Conservation (phyloP, 1,140 invertebrate species). For the Holotrichia oblita region DNA sequence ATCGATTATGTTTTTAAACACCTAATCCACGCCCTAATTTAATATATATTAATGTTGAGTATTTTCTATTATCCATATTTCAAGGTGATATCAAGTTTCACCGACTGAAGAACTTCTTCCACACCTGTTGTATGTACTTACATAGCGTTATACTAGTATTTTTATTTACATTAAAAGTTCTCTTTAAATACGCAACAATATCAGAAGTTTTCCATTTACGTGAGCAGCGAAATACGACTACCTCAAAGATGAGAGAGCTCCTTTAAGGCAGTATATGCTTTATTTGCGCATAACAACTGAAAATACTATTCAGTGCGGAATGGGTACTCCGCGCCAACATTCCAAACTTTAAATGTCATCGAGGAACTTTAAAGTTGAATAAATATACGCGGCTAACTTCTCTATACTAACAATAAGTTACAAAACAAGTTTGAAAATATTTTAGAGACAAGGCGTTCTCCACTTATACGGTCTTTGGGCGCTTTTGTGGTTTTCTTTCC, state of each 20-base stretch:
- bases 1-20: too few species aligned
- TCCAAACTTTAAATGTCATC: conserved; percentile 12
- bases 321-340: not conserved
- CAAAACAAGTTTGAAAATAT: conserved; percentile 22
- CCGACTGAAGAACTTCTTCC: too few species aligned
- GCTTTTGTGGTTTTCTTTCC: conserved; percentile 12
- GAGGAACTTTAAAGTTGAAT: conserved; percentile 25
- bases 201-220: too few species aligned
- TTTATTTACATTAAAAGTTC: not conserved
- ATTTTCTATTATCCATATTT: too few species aligned
- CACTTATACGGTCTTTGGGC: conserved; percentile 16
- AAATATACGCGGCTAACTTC: conserved; percentile 16
- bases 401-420: not conserved
- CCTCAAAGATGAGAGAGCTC: too few species aligned
- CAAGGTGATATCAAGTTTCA: too few species aligned
- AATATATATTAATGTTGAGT: too few species aligned
- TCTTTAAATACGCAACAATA: too few species aligned
- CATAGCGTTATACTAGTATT: too few species aligned
- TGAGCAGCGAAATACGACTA: too few species aligned
- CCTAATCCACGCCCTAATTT: too few species aligned
- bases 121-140: not conserved
- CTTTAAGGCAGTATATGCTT: not conserved
- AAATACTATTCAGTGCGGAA: not conserved
- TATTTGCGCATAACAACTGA: not conserved
- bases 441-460: conserved; percentile 14